Conservation (phyloP, 1,140 invertebrate genomes). For the Trichoplusia ni region DNA sequence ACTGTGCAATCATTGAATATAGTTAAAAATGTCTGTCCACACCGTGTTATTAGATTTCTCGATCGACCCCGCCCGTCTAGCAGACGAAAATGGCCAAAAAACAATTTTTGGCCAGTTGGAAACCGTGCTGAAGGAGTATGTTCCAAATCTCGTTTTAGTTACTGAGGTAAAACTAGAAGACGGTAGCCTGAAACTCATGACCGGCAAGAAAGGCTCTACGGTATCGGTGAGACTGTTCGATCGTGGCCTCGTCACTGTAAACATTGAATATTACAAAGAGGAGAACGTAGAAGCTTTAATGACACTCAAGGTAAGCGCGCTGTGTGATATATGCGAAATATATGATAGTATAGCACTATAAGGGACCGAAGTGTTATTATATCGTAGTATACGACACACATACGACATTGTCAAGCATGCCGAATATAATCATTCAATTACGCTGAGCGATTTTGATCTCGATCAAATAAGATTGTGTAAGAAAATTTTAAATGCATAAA, state of each 20-base stretch:
- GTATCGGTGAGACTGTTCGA: conserved; percentile 88
- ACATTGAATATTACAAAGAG: conserved; percentile 90
- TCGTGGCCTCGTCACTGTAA: conserved; percentile 88
- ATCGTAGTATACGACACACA: neutral
- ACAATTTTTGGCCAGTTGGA: conserved; percentile 85
- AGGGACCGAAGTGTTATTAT: neutral
- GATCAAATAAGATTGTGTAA: no score
- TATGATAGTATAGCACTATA: conserved; percentile 1
- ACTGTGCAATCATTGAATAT: conserved; percentile 22
- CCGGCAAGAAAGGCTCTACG: conserved; percentile 85
- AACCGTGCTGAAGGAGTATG: conserved; percentile 85
- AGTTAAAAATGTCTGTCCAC: conserved; percentile 87
- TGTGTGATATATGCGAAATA: conserved; percentile 41
- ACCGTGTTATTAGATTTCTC: conserved; percentile 91
- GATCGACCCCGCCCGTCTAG: conserved; percentile 85
- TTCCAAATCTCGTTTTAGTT: conserved; percentile 85
- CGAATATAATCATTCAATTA: no score
- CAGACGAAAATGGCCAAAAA: conserved; percentile 85
- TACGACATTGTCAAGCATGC: no score
- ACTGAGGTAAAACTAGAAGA: conserved; percentile 84
- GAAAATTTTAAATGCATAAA: no score
- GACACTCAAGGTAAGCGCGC: conserved; percentile 86
- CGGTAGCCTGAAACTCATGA: conserved; percentile 85
- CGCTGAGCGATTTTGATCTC: neutral
- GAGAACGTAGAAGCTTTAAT: conserved; percentile 87